These are phyloP conservation scores for Myrmecophaga tridactyla DNA, from an alignment of 2,113 vertebrate species.

Conservation along the genomic window DNA sequence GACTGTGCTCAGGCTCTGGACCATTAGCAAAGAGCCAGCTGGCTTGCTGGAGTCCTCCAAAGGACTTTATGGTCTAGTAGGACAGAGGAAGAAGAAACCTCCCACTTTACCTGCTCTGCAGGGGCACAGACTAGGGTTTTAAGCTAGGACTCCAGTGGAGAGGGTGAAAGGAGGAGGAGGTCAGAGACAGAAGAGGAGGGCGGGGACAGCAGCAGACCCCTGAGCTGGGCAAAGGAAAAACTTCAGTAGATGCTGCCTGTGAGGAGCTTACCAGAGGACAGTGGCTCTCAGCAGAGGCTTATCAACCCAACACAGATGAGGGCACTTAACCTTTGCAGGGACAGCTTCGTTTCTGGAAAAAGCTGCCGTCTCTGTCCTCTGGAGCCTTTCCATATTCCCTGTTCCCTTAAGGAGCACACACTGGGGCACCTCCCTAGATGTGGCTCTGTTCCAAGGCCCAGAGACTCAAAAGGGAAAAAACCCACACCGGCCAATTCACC, in stretches of 20 bases:
- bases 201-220: background rate
- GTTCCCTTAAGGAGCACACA: conserved; percentile 43
- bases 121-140: background rate
- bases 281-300: background rate
- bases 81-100: background rate
- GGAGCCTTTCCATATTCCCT: background rate
- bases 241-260: too few species aligned
- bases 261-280: background rate
- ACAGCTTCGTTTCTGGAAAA: background rate
- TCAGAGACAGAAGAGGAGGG: background rate
- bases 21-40: background rate
- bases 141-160: background rate
- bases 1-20: background rate
- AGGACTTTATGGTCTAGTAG: too few species aligned
- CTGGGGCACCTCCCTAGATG: conserved; percentile 51
- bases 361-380: conserved; percentile 20
- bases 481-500: conserved; percentile 45
- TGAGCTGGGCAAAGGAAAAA: background rate
- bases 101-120: background rate
- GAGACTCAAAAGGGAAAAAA: conserved; percentile 50
- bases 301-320: background rate
- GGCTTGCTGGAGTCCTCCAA: background rate
- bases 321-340: conserved; percentile 74
- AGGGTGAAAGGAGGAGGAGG: background rate
- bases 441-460: conserved; percentile 39